phyloP scores from a whole-genome alignment of 2,113 vertebrate genomes.

The Phalacrocorax brasilianus region DNA sequence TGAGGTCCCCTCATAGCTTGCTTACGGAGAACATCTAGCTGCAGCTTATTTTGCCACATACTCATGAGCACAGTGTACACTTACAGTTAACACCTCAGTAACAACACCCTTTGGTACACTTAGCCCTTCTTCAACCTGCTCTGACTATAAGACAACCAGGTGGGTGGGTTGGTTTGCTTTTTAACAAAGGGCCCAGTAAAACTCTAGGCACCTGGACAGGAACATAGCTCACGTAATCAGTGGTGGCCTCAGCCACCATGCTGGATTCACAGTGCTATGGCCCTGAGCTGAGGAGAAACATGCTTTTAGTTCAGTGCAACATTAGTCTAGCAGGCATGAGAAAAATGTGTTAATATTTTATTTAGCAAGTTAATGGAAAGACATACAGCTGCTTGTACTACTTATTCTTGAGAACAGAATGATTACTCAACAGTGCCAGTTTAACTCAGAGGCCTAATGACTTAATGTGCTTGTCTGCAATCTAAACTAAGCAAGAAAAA shows the following conservation, averaged over 20 bases:
- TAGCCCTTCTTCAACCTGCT: not conserved
- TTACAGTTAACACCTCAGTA: not conserved
- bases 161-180: too few relatives aligned
- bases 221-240: not conserved
- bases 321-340: conserved; percentile 59
- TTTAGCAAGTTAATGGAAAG: conserved; percentile 58
- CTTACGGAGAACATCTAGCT: not conserved
- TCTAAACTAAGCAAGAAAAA: conserved; percentile 48
- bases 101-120: not conserved
- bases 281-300: not conserved
- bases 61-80: not conserved
- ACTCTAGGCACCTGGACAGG: not conserved
- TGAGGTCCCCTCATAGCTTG: not conserved
- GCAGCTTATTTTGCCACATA: not conserved
- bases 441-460: conserved; percentile 17
- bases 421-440: conserved; percentile 36
- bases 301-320: not conserved
- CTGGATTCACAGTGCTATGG: not conserved
- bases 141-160: not conserved
- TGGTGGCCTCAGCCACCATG: not conserved
- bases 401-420: conserved; percentile 38
- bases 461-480: not conserved
- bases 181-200: not conserved
- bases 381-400: conserved; percentile 60
- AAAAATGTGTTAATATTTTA: conserved; percentile 67